Base-by-base conservation (phyloP, 2,888 invertebrate species). In the Ormyrus rosae region DNA sequence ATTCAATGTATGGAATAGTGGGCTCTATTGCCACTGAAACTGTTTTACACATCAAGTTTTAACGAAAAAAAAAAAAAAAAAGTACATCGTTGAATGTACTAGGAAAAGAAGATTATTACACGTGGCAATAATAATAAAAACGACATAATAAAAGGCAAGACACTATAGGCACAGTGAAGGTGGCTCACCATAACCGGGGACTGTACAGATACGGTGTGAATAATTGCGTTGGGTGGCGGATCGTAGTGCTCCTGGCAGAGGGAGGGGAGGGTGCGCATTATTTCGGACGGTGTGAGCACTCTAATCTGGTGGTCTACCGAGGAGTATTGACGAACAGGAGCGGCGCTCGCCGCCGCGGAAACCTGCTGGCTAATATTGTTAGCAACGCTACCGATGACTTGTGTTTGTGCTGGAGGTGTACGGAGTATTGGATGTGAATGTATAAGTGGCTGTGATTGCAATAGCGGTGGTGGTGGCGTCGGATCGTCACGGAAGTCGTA, bases 211-310 rank as follows among this genome's bases (percentile, higher is more conserved):
- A 90, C 90, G 90, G 90, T 90, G 90, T 90, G 91, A 91, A 90
- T 90, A 89, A 90, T 92, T 91, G 91, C 91, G 90, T 92, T 91
- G 89, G 92, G 92, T 91, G 92, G 92, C 91, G 92, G 91, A 90
- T 94, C 93, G 92, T 93, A 93, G 91, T 93, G 93, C 92, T 94
- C 93, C 92, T 94, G 94, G 92, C 94, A 94, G 92, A 96, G 94
- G 92, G 95, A 95, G 91, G 96, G 96, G 92, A 96, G 94, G 91
- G 96, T 96, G 94, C 96, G 95, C 96, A 96, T 96, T 92, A 96
- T 96, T 94, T 96, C 96, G 88, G 96, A 96, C 89, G 96, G 96
- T 89, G 96, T 96, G 91, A 96, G 94, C 92, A 96, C 96, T 91
- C 96, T 94, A 92, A 96, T 96, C 92, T 96, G 96, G 92, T 96